Conservation (phyloP, 1,140 invertebrate genomes). For the Akabosia matsudoensis region DNA sequence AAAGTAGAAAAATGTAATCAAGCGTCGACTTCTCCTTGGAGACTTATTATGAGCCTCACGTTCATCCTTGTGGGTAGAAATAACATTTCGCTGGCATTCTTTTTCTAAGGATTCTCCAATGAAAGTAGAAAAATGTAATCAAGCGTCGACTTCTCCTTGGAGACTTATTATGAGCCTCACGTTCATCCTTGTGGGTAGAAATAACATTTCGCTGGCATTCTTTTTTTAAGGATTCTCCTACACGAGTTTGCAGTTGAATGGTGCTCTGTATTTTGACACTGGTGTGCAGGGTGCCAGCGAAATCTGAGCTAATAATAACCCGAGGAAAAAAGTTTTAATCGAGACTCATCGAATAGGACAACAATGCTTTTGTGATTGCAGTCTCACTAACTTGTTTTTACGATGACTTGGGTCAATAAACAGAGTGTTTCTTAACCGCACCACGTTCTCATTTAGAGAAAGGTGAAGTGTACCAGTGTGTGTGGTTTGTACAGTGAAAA, state of each 20-base stretch:
- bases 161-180: constrained; percentile 22
- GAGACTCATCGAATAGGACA: not conserved
- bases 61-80: too few species aligned
- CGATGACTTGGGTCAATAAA: constrained; percentile 22
- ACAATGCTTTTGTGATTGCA: constrained; percentile 10
- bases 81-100: too few species aligned
- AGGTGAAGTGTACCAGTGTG: not conserved
- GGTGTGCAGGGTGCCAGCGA: too few species aligned
- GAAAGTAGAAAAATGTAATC: constrained; percentile 6
- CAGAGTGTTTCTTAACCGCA: constrained; percentile 17
- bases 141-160: constrained; percentile 16
- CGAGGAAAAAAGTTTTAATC: constrained; percentile 13
- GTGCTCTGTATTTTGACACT: too few species aligned
- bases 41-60: constrained; percentile 22
- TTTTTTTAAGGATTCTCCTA: too few species aligned
- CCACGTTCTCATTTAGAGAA: not conserved
- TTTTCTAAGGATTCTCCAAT: too few species aligned
- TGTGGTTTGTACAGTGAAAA: not conserved
- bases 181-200: too few species aligned
- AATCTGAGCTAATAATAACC: not conserved
- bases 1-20: constrained; percentile 9
- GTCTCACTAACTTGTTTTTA: not conserved
- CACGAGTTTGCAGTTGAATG: too few species aligned
- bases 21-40: constrained; percentile 16
- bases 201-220: too few species aligned